Evolutionary conservation across 2,113 vertebrate genomes (phyloP).

Genomic region (Odocoileus hemionus): DNA sequence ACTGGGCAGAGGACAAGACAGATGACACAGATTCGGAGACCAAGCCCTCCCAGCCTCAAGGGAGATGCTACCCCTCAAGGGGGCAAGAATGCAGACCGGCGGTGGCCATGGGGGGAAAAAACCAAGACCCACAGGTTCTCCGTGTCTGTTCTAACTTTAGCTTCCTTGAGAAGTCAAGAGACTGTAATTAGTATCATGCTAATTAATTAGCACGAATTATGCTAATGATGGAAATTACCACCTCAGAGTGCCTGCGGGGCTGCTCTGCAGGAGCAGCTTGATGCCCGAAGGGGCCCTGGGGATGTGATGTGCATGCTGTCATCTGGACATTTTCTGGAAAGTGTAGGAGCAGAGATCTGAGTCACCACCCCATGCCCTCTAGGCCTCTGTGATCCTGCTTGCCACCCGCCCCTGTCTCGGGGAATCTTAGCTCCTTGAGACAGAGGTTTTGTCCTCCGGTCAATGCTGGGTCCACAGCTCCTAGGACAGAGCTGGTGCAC

Average conservation of each 20-base stretch:
- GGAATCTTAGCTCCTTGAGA: not conserved
- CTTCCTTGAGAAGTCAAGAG: not conserved
- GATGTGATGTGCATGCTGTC: not conserved
- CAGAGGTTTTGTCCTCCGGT: no score
- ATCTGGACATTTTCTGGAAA: not conserved
- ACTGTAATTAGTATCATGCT: not conserved
- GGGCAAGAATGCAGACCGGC: not conserved
- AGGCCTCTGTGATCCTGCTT: not conserved
- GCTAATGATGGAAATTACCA: not conserved
- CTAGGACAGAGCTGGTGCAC: not conserved
- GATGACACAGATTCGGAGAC: not conserved
- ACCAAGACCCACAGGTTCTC: accelerated
- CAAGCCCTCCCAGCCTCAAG: not conserved
- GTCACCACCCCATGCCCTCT: accelerated
- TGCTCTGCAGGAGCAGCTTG: not conserved
- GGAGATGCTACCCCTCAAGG: accelerated
- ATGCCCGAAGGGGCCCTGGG: accelerated
- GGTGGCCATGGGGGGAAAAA: not conserved
- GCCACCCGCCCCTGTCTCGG: no score
- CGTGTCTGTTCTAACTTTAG: not conserved
- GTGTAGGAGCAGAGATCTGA: not conserved
- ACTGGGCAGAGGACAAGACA: not conserved
- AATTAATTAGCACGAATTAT: no score
- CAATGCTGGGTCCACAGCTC: no score
- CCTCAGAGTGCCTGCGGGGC: not conserved